Percentiles rank a stretch among this genome's conserved stretches.
These are phyloP conservation scores for Drosophila anceps DNA, from an alignment of 2,888 invertebrate genomes.

Conservation along the genomic window DNA sequence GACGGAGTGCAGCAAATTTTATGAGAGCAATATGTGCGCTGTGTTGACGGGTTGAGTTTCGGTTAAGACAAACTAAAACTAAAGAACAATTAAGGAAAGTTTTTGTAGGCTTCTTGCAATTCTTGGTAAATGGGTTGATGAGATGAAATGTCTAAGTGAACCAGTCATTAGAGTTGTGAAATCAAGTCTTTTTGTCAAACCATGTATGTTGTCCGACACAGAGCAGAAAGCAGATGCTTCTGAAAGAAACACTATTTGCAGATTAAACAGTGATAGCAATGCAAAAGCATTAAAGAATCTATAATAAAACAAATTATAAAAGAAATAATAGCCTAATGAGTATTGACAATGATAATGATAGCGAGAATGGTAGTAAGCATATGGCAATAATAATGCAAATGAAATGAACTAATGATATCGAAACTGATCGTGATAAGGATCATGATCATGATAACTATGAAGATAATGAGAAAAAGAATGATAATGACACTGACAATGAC, in stretches of 20 bases:
- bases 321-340: not conserved
- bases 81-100: slow-evolving; percentile 1
- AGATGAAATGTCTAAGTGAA: slow-evolving; percentile 15
- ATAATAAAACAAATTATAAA: not conserved
- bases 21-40: not conserved
- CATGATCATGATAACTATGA: not conserved
- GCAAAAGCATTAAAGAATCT: not conserved
- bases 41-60: slow-evolving; percentile 1
- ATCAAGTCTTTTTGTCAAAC: slow-evolving; percentile 2
- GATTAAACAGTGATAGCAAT: not conserved
- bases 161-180: slow-evolving; percentile 6
- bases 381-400: not conserved
- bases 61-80: slow-evolving; percentile 1
- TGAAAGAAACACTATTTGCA: not conserved
- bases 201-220: not conserved
- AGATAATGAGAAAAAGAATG: not conserved
- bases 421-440: not conserved
- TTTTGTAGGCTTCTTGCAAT: slow-evolving; percentile 2
- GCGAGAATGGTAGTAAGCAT: not conserved
- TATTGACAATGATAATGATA: not conserved
- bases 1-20: not conserved
- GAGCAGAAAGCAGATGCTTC: not conserved
- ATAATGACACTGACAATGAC: not conserved
- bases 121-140: slow-evolving; percentile 7
- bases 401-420: no score